Evolutionary conservation across 2,113 vertebrate genomes (phyloP).

Genomic region (Pavo muticus): DNA sequence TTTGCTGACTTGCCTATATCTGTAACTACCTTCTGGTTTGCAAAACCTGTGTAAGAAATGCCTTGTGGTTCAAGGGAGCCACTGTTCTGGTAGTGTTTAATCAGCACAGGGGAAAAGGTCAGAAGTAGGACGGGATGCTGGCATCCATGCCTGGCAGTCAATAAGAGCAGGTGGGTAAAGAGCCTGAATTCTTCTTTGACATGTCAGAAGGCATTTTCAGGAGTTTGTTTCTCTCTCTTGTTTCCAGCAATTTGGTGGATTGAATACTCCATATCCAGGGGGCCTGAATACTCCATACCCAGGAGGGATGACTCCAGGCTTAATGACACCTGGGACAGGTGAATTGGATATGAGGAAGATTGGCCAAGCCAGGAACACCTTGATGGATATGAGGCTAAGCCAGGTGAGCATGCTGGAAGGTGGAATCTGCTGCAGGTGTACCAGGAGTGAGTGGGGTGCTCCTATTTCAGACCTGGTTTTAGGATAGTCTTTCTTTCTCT

Average conservation of each 20-base stretch:
- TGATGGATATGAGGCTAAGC: slow-evolving; percentile 99
- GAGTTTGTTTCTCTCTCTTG: not conserved
- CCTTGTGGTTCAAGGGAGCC: not conserved
- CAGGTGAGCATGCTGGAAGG: slow-evolving; percentile 81
- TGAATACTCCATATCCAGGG: slow-evolving; percentile 87
- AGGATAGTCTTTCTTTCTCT: not conserved
- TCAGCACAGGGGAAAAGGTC: not conserved
- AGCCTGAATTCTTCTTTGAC: not conserved
- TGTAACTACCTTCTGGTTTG: not conserved
- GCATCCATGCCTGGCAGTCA: not conserved
- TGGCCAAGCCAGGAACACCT: slow-evolving; percentile 96
- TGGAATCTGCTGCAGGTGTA: fast-evolving
- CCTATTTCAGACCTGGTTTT: not conserved
- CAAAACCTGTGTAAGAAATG: not conserved
- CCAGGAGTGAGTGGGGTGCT: not conserved
- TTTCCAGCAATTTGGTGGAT: slow-evolving; percentile 86
- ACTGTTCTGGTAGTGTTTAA: not conserved
- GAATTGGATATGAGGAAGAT: slow-evolving; percentile 99
- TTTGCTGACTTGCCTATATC: not conserved
- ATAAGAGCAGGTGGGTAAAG: not conserved
- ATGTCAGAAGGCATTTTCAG: not conserved
- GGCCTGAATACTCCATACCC: slow-evolving; percentile 95
- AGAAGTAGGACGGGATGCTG: not conserved
- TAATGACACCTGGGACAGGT: slow-evolving; percentile 95
- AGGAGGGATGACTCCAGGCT: slow-evolving; percentile 94